phyloP scores from a whole-genome alignment of 2,797 vertebrate genomes.

The Pseudochromis fuscus region DNA sequence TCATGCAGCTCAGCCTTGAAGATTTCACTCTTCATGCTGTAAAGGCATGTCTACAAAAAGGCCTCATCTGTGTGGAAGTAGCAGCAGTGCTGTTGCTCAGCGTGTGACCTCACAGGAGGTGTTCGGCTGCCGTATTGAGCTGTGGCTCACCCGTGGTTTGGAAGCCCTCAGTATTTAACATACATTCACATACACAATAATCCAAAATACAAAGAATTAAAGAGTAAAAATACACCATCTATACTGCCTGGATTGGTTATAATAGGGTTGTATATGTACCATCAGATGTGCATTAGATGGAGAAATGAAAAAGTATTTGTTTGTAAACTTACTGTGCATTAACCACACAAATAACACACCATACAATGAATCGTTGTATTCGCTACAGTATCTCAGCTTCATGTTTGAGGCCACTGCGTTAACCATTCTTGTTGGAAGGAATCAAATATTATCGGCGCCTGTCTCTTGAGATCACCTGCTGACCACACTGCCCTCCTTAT shows the following conservation, averaged over 20 bases:
- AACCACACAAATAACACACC: too few relatives aligned
- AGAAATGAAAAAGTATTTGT: not conserved
- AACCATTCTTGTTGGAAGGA: too few relatives aligned
- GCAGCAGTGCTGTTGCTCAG: constrained; percentile 1
- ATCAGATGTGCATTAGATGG: not conserved
- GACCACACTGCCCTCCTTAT: not conserved
- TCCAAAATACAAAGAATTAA: not conserved
- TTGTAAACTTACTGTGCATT: too few relatives aligned
- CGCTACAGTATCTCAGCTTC: too few relatives aligned
- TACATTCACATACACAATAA: not conserved
- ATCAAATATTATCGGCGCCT: too few relatives aligned
- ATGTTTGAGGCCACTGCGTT: too few relatives aligned
- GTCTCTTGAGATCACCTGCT: not conserved
- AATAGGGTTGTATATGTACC: not conserved
- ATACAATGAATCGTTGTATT: too few relatives aligned
- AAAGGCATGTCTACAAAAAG: not conserved
- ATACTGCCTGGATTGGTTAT: not conserved
- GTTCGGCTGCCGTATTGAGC: not conserved
- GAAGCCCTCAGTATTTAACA: not conserved
- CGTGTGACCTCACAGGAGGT: not conserved
- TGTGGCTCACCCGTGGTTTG: not conserved
- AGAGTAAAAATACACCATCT: not conserved
- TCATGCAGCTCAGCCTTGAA: not conserved
- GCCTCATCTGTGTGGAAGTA: not conserved
- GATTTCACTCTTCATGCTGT: not conserved